Conservation (phyloP, 1,140 invertebrate species). For the Drosophila pectinifera region DNA sequence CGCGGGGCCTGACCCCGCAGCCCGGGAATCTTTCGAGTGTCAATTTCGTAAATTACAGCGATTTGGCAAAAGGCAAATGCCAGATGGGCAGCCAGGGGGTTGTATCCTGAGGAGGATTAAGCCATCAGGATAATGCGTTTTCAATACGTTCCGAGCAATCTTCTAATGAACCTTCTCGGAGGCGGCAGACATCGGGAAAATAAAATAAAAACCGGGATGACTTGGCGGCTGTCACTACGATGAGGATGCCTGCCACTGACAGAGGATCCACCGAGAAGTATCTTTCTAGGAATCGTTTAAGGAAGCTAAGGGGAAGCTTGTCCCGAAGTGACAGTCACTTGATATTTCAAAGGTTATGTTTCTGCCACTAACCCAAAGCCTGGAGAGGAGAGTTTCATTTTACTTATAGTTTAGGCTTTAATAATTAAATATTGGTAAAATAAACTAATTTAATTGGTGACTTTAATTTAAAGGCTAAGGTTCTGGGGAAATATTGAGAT, state of each 20-base stretch:
- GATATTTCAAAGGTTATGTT: conserved; percentile 1
- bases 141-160: conserved; percentile 68
- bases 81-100: conserved; percentile 26
- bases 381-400: too few relatives aligned
- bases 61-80: conserved; percentile 61
- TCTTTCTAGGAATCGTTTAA: conserved; percentile 5
- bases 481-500: too few relatives aligned
- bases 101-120: conserved; percentile 46
- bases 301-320: neutral
- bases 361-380: too few relatives aligned
- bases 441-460: too few relatives aligned
- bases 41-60: conserved; percentile 83
- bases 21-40: conserved; percentile 76
- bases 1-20: conserved; percentile 37
- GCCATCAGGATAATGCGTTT: conserved; percentile 77
- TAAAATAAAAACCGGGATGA: neutral
- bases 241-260: conserved; percentile 24
- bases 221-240: conserved; percentile 11
- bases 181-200: neutral
- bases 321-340: conserved; percentile 2
- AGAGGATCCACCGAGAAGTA: conserved; percentile 11
- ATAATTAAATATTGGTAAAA: too few relatives aligned
- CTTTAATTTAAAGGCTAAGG: too few relatives aligned
- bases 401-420: too few relatives aligned
- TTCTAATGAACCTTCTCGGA: conserved; percentile 52